These are phyloP conservation scores for Spondyliosoma cantharus DNA, from an alignment of 2,797 vertebrate species.

Conservation along the genomic window DNA sequence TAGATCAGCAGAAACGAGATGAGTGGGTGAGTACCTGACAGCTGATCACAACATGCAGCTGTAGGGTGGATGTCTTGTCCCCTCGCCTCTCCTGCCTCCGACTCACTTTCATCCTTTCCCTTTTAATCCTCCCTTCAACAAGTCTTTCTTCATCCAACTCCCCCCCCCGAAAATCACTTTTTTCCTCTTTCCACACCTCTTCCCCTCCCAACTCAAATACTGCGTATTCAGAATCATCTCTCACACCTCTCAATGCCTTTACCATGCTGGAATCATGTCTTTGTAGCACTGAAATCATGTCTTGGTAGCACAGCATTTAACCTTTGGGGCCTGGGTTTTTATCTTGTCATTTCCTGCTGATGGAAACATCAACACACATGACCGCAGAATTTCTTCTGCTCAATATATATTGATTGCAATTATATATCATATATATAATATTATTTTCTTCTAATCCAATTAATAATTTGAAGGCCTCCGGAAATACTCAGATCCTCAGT, in stretches of 20 bases:
- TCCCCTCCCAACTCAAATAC: constrained; percentile 36
- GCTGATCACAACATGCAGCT: constrained; percentile 63
- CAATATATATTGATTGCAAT: background rate
- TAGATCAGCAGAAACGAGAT: constrained; percentile 42
- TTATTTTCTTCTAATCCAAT: background rate
- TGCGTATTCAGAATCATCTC: constrained; percentile 52
- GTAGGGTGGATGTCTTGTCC: constrained; percentile 60
- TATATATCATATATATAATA: no score
- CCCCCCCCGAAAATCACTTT: constrained; percentile 14
- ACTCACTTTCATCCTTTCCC: constrained; percentile 45
- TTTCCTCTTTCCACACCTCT: constrained; percentile 50
- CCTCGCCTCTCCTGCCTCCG: constrained; percentile 26
- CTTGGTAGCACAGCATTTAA: constrained; percentile 14
- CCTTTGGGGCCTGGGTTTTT: background rate
- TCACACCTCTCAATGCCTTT: constrained; percentile 49
- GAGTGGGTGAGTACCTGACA: constrained; percentile 57
- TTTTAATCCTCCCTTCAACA: constrained; percentile 53
- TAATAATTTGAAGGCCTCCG: background rate
- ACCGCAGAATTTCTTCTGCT: background rate
- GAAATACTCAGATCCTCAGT: background rate
- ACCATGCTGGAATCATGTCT: constrained; percentile 2
- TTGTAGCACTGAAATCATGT: constrained; percentile 11
- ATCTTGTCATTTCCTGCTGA: background rate
- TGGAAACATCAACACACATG: background rate
- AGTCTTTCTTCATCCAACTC: constrained; percentile 22